Conservation (phyloP, 2,888 invertebrate species). For the Leucoma salicis region DNA sequence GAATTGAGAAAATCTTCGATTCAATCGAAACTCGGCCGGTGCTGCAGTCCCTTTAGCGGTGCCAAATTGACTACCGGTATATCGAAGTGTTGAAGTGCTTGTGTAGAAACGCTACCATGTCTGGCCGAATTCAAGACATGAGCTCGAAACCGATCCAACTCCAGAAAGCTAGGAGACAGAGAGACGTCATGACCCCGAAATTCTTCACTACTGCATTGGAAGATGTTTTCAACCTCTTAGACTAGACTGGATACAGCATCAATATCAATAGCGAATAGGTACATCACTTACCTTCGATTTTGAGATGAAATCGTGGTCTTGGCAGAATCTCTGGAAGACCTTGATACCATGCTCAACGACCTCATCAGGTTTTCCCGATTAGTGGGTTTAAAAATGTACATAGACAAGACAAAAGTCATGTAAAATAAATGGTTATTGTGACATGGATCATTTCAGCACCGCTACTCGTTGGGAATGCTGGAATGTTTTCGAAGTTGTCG, state of each 20-base stretch:
- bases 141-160: constrained; percentile 2
- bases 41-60: neutral
- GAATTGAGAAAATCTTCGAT: constrained; percentile 1
- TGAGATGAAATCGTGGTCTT: neutral
- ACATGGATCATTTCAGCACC: neutral
- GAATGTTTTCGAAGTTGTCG: neutral
- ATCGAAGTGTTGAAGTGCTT: neutral
- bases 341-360: neutral
- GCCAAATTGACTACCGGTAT: neutral
- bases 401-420: neutral
- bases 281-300: neutral
- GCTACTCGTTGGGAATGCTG: neutral
- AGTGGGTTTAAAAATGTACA: neutral
- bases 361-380: neutral
- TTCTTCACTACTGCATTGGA: constrained; percentile 15
- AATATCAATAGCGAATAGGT: neutral
- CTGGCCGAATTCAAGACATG: neutral
- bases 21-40: neutral
- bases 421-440: no score
- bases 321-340: neutral
- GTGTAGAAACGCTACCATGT: neutral
- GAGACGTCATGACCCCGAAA: constrained; percentile 17
- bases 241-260: neutral
- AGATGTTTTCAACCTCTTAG: constrained; percentile 10
- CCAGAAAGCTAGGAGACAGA: constrained; percentile 12